Evolutionary conservation across 2,797 vertebrate genomes (phyloP).

Genomic region (Myotis myotis): DNA sequence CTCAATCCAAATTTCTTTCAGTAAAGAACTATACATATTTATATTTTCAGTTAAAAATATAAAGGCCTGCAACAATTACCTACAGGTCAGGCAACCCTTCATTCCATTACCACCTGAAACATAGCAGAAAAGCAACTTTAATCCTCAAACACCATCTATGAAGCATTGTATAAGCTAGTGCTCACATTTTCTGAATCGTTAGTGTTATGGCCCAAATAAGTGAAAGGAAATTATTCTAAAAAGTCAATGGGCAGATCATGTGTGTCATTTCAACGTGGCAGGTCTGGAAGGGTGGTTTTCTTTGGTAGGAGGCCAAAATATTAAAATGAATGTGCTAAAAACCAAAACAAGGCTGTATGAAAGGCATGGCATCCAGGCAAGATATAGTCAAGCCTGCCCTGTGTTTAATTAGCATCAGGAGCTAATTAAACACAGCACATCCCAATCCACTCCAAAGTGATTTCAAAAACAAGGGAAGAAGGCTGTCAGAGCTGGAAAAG

Average conservation of each 20-base stretch:
- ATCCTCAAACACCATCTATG: conserved; percentile 68
- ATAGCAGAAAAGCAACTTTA: conserved; percentile 86
- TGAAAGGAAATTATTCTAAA: not conserved
- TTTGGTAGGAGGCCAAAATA: conserved; percentile 13
- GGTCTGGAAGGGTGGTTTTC: conserved; percentile 5
- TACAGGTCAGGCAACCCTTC: conserved; percentile 84
- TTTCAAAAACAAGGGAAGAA: not conserved
- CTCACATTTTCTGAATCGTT: conserved; percentile 8
- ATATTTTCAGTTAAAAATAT: conserved; percentile 77
- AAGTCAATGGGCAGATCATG: not conserved
- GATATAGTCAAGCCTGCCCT: not conserved
- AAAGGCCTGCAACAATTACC: conserved; percentile 85
- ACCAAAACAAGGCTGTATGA: not conserved
- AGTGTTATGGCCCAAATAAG: conserved; percentile 13
- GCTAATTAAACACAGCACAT: not conserved
- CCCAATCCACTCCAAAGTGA: not conserved
- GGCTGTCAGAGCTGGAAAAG: not conserved
- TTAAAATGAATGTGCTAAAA: not conserved
- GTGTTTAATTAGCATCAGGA: not conserved
- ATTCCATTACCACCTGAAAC: conserved; percentile 85
- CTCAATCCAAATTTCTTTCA: conserved; percentile 64
- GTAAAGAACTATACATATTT: conserved; percentile 63
- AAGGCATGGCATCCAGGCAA: not conserved
- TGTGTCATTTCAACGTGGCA: not conserved
- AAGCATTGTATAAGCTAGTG: conserved; percentile 55